Conservation (phyloP, 1,140 invertebrate genomes). For the Phortica variegata region DNA sequence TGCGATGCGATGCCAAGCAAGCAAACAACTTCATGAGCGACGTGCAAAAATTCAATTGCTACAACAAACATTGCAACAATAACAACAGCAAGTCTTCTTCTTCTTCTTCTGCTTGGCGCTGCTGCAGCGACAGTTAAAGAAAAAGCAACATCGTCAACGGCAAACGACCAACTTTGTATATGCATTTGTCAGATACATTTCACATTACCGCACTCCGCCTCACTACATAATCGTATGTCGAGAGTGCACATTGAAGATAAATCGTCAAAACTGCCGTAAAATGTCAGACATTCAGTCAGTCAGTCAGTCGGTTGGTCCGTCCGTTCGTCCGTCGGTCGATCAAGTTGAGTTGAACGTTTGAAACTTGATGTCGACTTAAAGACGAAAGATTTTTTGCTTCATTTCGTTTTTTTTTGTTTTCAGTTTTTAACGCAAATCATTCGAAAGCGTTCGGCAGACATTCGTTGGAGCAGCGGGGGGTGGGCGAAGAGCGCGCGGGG, state of each 20-base stretch:
- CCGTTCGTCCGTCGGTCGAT: too few species aligned
- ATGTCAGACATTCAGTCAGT: slow-evolving; percentile 39
- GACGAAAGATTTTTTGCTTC: not conserved
- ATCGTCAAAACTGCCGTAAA: slow-evolving; percentile 27
- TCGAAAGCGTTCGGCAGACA: too few species aligned
- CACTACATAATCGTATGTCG: too few species aligned
- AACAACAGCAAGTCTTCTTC: slow-evolving; percentile 5
- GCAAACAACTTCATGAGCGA: slow-evolving; percentile 55
- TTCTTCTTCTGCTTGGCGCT: too few species aligned
- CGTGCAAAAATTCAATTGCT: slow-evolving; percentile 55
- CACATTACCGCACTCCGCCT: too few species aligned
- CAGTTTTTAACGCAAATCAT: not conserved
- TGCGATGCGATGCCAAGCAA: slow-evolving; percentile 42
- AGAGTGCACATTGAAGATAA: slow-evolving; percentile 11
- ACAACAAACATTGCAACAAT: slow-evolving; percentile 21
- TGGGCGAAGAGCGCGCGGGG: too few species aligned
- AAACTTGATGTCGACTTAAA: too few species aligned
- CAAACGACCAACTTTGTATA: too few species aligned
- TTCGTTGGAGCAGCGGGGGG: too few species aligned
- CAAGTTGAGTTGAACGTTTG: too few species aligned
- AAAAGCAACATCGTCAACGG: slow-evolving; percentile 21
- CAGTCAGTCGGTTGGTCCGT: not conserved
- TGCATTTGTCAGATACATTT: slow-evolving; percentile 52
- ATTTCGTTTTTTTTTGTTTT: slow-evolving; percentile 23
- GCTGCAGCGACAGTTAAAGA: too few species aligned